Percentiles rank a stretch among this genome's conserved stretches.
These are phyloP conservation scores for Pollicipes pollicipes DNA, from an alignment of 1,140 invertebrate genomes.

Conservation along the genomic window DNA sequence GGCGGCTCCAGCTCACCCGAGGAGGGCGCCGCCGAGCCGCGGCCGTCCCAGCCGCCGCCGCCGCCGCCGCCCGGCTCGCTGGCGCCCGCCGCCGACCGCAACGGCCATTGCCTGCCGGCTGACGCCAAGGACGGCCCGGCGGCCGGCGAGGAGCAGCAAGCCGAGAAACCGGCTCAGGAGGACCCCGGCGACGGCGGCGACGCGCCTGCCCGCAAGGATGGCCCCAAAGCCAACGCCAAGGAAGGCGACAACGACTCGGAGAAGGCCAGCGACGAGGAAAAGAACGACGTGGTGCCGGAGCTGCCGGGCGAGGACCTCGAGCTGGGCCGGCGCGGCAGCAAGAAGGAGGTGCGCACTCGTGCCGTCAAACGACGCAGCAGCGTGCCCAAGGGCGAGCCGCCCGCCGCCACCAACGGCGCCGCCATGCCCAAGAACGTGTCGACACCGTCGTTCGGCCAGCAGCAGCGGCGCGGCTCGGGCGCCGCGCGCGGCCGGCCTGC, in stretches of 20 bases:
- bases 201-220: too few relatives aligned
- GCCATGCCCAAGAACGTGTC: background rate
- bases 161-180: too few relatives aligned
- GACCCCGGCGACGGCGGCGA: background rate
- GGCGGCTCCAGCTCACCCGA: background rate
- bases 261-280: constrained; percentile 4
- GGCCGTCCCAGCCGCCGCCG: constrained; percentile 8
- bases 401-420: background rate
- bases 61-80: background rate
- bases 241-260: background rate
- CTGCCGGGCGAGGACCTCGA: background rate
- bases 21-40: background rate
- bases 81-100: background rate
- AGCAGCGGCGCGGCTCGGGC: background rate
- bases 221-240: background rate
- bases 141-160: too few relatives aligned
- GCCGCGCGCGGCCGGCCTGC: background rate
- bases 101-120: too few relatives aligned
- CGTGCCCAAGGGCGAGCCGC: background rate
- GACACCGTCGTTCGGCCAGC: background rate
- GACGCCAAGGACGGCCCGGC: background rate
- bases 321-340: background rate
- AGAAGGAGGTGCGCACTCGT: background rate
- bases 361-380: background rate
- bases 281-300: constrained; percentile 4